Percentiles rank a stretch among this genome's conserved stretches.
Conservation (phyloP, 2,797 vertebrate species). For the Fistularia commersonii region DNA sequence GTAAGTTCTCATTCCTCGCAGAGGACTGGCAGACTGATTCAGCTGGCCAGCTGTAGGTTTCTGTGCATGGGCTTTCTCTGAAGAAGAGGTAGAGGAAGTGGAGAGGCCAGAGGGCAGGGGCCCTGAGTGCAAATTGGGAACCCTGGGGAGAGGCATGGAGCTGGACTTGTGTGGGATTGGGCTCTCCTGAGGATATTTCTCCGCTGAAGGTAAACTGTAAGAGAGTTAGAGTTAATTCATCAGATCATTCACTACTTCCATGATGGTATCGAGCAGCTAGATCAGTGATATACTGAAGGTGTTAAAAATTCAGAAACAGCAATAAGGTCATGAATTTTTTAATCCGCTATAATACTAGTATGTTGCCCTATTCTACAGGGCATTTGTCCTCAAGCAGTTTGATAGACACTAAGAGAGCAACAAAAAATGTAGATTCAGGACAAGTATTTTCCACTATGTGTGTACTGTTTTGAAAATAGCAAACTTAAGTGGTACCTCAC, state of each 20-base stretch:
- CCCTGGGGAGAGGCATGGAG: slow-evolving; percentile 33
- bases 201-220: slow-evolving; percentile 76
- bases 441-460: too few relatives aligned
- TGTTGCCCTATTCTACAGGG: too few relatives aligned
- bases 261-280: too few relatives aligned
- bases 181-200: slow-evolving; percentile 76
- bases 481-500: slow-evolving; percentile 71
- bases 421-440: too few relatives aligned
- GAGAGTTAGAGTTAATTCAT: background rate
- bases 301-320: too few relatives aligned
- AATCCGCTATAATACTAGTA: too few relatives aligned
- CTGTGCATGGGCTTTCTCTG: slow-evolving; percentile 47
- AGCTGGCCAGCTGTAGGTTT: slow-evolving; percentile 33
- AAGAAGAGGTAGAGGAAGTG: slow-evolving; percentile 16
- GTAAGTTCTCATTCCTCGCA: slow-evolving; percentile 68
- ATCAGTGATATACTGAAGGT: too few relatives aligned
- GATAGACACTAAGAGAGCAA: too few relatives aligned
- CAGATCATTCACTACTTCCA: too few relatives aligned
- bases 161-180: slow-evolving; percentile 54
- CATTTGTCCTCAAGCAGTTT: too few relatives aligned
- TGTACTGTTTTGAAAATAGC: too few relatives aligned
- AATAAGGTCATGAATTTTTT: too few relatives aligned
- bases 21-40: slow-evolving; percentile 24
- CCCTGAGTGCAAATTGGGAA: slow-evolving; percentile 56
- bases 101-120: slow-evolving; percentile 54